A percentile compares a stretch with the other conserved stretches of the same genome.
phyloP scores from a whole-genome alignment of 1,140 invertebrate genomes.

The Drosophila sucinea region DNA sequence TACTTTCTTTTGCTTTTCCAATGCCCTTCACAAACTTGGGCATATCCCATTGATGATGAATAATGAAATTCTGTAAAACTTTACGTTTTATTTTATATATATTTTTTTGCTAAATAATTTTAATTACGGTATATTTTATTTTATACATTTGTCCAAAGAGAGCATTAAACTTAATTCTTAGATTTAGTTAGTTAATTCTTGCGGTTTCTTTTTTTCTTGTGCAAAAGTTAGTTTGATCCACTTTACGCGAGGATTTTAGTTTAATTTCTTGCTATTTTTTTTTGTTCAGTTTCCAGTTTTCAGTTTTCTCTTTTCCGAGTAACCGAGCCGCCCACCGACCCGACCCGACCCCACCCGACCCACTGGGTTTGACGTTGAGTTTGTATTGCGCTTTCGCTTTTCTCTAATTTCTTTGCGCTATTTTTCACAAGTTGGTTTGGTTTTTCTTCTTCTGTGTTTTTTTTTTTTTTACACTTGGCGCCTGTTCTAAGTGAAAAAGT shows the following conservation, averaged over 20 bases:
- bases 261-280: conserved; percentile 74
- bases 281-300: conserved; percentile 33
- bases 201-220: conserved; percentile 35
- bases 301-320: conserved; percentile 15
- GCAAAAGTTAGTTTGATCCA: conserved; percentile 61
- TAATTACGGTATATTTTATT: background rate
- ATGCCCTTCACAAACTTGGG: conserved; percentile 9
- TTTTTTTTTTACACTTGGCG: conserved; percentile 35
- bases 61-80: background rate
- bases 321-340: background rate
- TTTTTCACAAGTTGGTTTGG: conserved; percentile 69
- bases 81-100: background rate
- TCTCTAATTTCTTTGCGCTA: conserved; percentile 76
- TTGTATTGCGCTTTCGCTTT: conserved; percentile 73
- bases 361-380: conserved; percentile 28
- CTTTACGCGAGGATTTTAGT: conserved; percentile 77
- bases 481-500: conserved; percentile 78
- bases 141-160: conserved; percentile 3
- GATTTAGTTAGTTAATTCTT: conserved; percentile 26
- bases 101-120: background rate
- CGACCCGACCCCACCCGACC: background rate
- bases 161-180: conserved; percentile 2
- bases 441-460: conserved; percentile 14
- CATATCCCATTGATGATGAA: background rate
- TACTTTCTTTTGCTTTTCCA: conserved; percentile 2